Percentiles rank a stretch among this genome's conserved stretches.
Evolutionary conservation across 2,113 vertebrate species (phyloP).

Genomic region (Salvelinus fontinalis): DNA sequence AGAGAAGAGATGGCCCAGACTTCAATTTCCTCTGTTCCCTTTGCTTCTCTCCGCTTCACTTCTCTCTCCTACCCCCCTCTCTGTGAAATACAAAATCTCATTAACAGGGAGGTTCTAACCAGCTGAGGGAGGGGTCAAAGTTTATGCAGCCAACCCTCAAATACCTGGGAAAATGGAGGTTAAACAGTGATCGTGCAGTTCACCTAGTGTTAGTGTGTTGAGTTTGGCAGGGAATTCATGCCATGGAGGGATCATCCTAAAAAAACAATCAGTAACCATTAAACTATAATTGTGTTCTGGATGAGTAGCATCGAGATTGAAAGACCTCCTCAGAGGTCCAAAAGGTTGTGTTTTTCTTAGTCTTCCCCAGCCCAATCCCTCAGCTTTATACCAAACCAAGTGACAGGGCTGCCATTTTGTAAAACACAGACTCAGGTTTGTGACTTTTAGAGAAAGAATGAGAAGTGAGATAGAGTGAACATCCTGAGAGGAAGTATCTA

Average conservation of each 20-base stretch:
- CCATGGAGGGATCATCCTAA: not conserved
- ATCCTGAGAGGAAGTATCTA: not conserved
- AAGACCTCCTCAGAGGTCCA: not conserved
- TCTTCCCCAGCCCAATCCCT: not conserved
- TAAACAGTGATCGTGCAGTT: constrained; percentile 6
- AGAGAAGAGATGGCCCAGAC: no score
- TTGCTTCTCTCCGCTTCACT: not conserved
- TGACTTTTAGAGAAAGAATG: no score
- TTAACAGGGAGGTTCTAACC: constrained; percentile 17
- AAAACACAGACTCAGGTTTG: no score
- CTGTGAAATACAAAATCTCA: constrained; percentile 27
- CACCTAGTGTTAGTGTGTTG: not conserved
- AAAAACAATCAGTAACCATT: constrained; percentile 10
- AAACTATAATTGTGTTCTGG: constrained; percentile 19
- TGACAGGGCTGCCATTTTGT: no score
- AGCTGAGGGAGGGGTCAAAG: constrained; percentile 9
- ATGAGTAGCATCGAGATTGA: constrained; percentile 27
- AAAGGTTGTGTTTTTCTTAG: not conserved
- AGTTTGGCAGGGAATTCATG: not conserved
- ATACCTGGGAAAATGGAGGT: constrained; percentile 1
- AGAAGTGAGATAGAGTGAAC: no score
- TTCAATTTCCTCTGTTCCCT: no score
- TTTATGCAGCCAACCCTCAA: constrained; percentile 7
- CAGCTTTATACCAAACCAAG: no score
- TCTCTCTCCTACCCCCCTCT: not conserved